A percentile compares a stretch with the other conserved stretches of the same genome.
Evolutionary conservation across 2,113 vertebrate genomes (phyloP).

Genomic region (Polypterus senegalus): DNA sequence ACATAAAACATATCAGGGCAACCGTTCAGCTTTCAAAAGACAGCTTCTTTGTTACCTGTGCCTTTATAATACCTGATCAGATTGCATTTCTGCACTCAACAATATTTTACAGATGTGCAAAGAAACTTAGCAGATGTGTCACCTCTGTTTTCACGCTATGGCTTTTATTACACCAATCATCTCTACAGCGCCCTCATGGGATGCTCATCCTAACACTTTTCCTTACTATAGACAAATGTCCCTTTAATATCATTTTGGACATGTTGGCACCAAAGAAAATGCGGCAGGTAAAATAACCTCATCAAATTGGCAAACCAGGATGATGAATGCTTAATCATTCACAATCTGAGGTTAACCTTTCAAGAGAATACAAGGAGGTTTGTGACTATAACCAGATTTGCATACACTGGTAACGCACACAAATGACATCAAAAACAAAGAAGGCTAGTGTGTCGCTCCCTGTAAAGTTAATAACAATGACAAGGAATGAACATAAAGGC

Average conservation of each 20-base stretch:
- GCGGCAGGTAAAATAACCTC: constrained; percentile 55
- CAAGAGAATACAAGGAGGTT: not conserved
- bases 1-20: no score
- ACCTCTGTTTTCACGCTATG: constrained; percentile 44
- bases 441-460: no score
- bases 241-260: constrained; percentile 57
- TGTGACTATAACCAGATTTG: no score
- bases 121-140: not conserved
- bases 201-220: constrained; percentile 30
- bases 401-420: no score
- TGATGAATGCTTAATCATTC: constrained; percentile 56
- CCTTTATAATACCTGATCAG: no score
- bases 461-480: no score
- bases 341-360: constrained; percentile 50
- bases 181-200: constrained; percentile 28
- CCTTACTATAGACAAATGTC: constrained; percentile 25
- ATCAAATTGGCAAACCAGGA: constrained; percentile 55
- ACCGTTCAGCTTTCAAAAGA: no score
- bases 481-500: no score
- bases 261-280: constrained; percentile 55
- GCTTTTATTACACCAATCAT: constrained; percentile 40
- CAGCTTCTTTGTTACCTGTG: no score
- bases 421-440: no score
- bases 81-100: no score
- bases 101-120: no score